Evolutionary conservation across 2,888 invertebrate genomes (phyloP).

Genomic region (Linnaemya vulpina): DNA sequence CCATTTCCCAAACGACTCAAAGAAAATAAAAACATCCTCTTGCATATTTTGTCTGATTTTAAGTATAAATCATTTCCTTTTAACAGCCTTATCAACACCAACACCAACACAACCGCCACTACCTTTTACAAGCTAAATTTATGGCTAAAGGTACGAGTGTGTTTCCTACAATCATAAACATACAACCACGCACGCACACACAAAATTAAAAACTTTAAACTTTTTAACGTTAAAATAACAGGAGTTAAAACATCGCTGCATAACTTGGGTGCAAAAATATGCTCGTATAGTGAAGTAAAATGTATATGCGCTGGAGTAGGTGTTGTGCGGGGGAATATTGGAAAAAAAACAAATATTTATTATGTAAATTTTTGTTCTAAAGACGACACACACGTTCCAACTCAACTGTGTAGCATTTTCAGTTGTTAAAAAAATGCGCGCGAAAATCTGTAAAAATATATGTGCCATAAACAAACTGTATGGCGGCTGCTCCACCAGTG

Average conservation of each 20-base stretch:
- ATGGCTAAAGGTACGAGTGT: constrained; percentile 25
- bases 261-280: constrained; percentile 25
- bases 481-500: constrained; percentile 15
- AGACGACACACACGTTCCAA: constrained; percentile 38
- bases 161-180: constrained; percentile 12
- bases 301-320: background rate
- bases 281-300: constrained; percentile 31
- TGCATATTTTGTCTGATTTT: constrained; percentile 62
- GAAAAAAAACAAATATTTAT: constrained; percentile 3
- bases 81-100: constrained; percentile 59
- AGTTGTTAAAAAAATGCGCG: constrained; percentile 28
- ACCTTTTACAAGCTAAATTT: constrained; percentile 38
- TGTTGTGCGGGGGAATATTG: constrained; percentile 8
- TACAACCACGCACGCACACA: background rate
- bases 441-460: constrained; percentile 61
- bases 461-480: constrained; percentile 21
- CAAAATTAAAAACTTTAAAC: constrained; percentile 7
- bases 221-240: constrained; percentile 24
- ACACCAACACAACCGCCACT: constrained; percentile 3
- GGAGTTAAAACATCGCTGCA: constrained; percentile 33
- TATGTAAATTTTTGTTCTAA: constrained; percentile 54
- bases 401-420: constrained; percentile 46
- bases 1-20: constrained; percentile 23
- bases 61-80: constrained; percentile 62
- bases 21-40: constrained; percentile 5